Evolutionary conservation across 2,113 vertebrate genomes (phyloP).

Genomic region (Oryzias celebensis): DNA sequence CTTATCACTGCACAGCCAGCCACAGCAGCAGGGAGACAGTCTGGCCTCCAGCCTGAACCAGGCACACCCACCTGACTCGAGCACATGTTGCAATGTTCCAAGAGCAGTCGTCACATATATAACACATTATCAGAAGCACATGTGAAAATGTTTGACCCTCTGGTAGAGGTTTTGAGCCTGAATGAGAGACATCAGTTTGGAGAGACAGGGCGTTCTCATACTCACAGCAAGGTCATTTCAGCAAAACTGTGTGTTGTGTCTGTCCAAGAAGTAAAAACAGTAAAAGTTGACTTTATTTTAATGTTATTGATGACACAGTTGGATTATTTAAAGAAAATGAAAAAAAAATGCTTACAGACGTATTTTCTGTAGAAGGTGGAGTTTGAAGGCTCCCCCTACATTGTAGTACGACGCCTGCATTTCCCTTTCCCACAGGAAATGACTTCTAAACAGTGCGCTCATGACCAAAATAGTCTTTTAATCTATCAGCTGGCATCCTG

Average conservation of each 20-base stretch:
- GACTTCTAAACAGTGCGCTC: slow-evolving; percentile 21
- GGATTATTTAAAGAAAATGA: no score
- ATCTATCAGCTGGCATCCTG: background rate
- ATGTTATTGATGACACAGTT: no score
- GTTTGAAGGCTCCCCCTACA: slow-evolving; percentile 18
- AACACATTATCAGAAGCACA: background rate
- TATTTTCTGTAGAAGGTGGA: background rate
- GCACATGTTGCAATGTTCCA: slow-evolving; percentile 23
- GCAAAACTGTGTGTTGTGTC: background rate
- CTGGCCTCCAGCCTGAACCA: slow-evolving; percentile 32
- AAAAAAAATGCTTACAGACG: background rate
- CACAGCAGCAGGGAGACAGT: slow-evolving; percentile 21
- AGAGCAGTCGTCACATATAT: background rate
- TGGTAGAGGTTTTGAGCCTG: background rate
- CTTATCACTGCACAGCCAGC: slow-evolving; percentile 70
- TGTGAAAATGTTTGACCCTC: fast-evolving
- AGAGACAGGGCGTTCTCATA: background rate
- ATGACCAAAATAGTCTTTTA: slow-evolving; percentile 1
- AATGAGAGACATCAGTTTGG: background rate
- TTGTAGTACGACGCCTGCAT: slow-evolving; percentile 47
- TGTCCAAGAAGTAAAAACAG: background rate
- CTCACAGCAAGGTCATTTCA: slow-evolving; percentile 7
- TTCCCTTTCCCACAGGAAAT: slow-evolving; percentile 37
- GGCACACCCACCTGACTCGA: slow-evolving; percentile 58
- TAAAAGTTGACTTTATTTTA: background rate